phyloP scores from a whole-genome alignment of 2,113 vertebrate genomes.

The Ailuropoda melanoleuca region DNA sequence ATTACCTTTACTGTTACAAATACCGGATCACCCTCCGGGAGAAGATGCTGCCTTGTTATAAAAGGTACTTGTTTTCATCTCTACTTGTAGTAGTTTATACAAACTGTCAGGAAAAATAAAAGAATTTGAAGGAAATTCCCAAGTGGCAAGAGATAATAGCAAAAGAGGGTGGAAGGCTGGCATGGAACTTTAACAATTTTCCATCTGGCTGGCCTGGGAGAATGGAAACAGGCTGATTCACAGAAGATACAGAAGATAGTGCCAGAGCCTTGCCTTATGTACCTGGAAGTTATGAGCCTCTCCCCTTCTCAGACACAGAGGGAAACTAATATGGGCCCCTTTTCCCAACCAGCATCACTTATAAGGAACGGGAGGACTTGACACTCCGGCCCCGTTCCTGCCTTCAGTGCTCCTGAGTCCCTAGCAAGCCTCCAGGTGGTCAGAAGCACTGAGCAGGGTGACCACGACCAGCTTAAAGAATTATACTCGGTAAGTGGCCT shows the following conservation, averaged over 20 bases:
- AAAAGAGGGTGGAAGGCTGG: background rate
- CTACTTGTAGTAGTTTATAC: background rate
- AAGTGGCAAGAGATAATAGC: background rate
- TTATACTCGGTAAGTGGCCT: slow-evolving; percentile 72
- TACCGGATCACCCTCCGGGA: slow-evolving; percentile 62
- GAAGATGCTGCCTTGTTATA: slow-evolving; percentile 78
- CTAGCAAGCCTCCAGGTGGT: slow-evolving; percentile 48
- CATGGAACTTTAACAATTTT: background rate
- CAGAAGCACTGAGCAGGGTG: slow-evolving; percentile 21
- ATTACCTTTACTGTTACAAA: slow-evolving; percentile 73
- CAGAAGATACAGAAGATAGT: background rate
- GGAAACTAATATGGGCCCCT: slow-evolving; percentile 27
- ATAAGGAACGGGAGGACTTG: slow-evolving; percentile 70
- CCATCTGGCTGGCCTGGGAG: background rate
- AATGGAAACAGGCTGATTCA: background rate
- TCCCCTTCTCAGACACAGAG: background rate
- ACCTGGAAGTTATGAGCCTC: background rate
- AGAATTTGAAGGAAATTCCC: background rate
- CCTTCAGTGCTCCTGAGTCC: slow-evolving; percentile 82
- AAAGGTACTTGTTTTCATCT: slow-evolving; percentile 66
- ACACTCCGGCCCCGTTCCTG: slow-evolving; percentile 78
- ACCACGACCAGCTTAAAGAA: slow-evolving; percentile 58
- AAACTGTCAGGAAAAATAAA: background rate
- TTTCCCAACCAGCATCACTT: slow-evolving; percentile 61
- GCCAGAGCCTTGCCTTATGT: background rate